Conservation (phyloP, 1,140 invertebrate species). For the Acyrthosiphon pisum region DNA sequence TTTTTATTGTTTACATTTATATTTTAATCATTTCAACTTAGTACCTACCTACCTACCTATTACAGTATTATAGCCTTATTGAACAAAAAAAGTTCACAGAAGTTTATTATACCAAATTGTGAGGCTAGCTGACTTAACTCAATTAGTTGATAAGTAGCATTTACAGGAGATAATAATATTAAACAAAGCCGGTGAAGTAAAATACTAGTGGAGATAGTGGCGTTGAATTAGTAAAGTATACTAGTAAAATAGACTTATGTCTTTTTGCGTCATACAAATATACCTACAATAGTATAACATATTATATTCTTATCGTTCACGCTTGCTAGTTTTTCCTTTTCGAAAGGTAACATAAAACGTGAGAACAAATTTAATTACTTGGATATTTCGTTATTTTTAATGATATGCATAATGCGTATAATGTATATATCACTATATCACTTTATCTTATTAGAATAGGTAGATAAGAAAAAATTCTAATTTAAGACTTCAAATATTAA, state of each 20-base stretch:
- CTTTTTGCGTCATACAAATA: neutral
- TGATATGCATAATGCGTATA: neutral
- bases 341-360: neutral
- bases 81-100: conserved; percentile 20
- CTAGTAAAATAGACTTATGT: neutral
- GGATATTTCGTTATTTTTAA: neutral
- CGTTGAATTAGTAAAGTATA: neutral
- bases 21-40: neutral
- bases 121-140: neutral
- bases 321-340: neutral
- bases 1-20: neutral
- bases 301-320: neutral
- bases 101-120: conserved; percentile 3
- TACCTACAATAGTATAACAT: neutral
- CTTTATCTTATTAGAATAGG: neutral
- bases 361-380: neutral
- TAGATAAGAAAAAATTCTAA: neutral
- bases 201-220: neutral
- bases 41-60: neutral
- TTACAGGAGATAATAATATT: neutral
- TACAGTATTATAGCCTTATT: neutral
- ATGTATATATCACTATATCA: neutral
- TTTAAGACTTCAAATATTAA: neutral
- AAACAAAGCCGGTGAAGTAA: neutral
- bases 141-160: neutral